These are phyloP conservation scores for Lepus oiostolus DNA, from an alignment of 2,797 vertebrate species.

Conservation along the genomic window DNA sequence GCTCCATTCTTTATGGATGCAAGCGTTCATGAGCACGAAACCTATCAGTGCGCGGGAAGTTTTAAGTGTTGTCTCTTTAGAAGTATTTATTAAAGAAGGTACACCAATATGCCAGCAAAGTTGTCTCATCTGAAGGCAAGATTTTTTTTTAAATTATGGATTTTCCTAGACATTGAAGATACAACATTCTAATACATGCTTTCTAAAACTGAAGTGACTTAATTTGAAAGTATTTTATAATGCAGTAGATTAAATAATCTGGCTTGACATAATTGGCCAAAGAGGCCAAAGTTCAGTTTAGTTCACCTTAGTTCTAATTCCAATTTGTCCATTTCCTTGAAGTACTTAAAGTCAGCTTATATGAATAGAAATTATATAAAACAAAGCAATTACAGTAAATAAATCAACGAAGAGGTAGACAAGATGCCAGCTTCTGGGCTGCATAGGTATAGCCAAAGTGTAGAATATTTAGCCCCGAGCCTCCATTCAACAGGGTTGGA, in stretches of 20 bases:
- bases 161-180: neutral
- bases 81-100: conserved; percentile 28
- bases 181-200: neutral
- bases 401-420: neutral
- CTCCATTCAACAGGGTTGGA: neutral
- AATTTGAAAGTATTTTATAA: conserved; percentile 1
- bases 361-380: neutral
- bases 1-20: neutral
- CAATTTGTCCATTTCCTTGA: conserved; percentile 42
- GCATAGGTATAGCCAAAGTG: neutral
- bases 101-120: neutral
- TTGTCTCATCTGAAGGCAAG: neutral
- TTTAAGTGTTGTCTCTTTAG: neutral
- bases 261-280: conserved; percentile 8
- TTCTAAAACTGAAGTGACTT: conserved; percentile 11
- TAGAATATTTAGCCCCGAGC: neutral
- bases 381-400: neutral
- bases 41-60: neutral
- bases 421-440: neutral
- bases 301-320: neutral
- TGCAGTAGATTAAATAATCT: conserved; percentile 18
- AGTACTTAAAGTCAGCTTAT: neutral
- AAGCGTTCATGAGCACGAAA: neutral
- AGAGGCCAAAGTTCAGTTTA: neutral
- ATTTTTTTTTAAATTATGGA: neutral